A percentile compares a stretch with the other conserved stretches of the same genome.
phyloP scores from a whole-genome alignment of 1,140 invertebrate genomes.

The Rhyzopertha dominica region DNA sequence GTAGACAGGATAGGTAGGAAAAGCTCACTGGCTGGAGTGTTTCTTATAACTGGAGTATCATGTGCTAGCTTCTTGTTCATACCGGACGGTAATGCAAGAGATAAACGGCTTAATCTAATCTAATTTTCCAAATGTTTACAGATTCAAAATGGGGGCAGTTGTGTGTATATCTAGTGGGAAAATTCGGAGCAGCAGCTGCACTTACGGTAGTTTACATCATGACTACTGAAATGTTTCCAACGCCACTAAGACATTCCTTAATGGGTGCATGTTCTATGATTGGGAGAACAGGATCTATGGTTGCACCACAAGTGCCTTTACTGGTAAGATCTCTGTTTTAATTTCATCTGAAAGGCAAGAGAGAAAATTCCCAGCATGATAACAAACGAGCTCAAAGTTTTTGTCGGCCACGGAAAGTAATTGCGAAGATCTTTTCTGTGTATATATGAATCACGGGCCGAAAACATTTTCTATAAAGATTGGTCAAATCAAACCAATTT shows the following conservation, averaged over 20 bases:
- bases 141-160: conserved; percentile 31
- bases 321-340: too few species aligned
- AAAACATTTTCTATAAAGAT: too few species aligned
- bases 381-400: too few species aligned
- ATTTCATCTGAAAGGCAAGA: too few species aligned
- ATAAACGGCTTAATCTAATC: background rate
- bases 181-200: conserved; percentile 64
- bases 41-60: conserved; percentile 54
- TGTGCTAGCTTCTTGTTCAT: conserved; percentile 23
- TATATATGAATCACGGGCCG: too few species aligned
- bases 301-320: conserved; percentile 66
- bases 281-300: conserved; percentile 63
- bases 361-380: too few species aligned
- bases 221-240: conserved; percentile 70
- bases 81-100: conserved; percentile 4
- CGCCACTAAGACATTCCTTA: conserved; percentile 57
- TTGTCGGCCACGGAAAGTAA: too few species aligned
- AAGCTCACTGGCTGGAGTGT: conserved; percentile 51
- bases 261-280: conserved; percentile 64
- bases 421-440: too few species aligned
- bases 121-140: conserved; percentile 8
- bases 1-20: conserved; percentile 60
- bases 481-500: too few species aligned
- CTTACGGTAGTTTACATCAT: conserved; percentile 67
- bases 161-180: conserved; percentile 63